Evolutionary conservation across 2,888 invertebrate genomes (phyloP), one percentile per base, ranked within the genome.

Genomic region (Andricus curvator): DNA sequence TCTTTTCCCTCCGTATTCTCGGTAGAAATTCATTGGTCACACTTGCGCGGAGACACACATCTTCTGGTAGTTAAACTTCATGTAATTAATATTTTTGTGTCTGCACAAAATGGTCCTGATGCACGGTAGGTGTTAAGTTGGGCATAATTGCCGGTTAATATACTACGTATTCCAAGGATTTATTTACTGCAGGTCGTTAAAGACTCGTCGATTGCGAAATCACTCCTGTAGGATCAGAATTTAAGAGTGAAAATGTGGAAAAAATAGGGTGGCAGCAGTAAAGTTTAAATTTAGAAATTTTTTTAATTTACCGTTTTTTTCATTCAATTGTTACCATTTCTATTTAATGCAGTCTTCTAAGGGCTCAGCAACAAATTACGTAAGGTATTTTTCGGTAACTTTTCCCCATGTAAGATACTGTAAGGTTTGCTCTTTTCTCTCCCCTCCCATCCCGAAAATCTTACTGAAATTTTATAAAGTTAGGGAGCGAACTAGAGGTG

Each of bases 21-120:
- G 74, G 56, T 74, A 33, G 33, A 74, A 74, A 74, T 74, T 51
- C 74, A 74, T 74, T 74, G 56, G 74, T 60, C 56, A 74, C 67
- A 67, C 67, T 67, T 67, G 67, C 41, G 67, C 67, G 67, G 67
- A 67, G 67, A 67, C 67, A 67, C 74, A 74, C 74, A 74, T 74
- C 74, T 56, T 60, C 29, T 56, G 74, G 74, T 33, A 74, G 33
- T 74, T 74, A 74, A 74, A 74, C 33, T 74, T 74, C 74, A 74
- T 74, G 74, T 74, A 74, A 56, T 74, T 74, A 74, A 74, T 74
- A 74, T 74, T 74, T 74, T 74, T 74, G 33, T 56, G 56, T 37
- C 74, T 60, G 37, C 33, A 33, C 22, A 51, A 37, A 70, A 74
- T 74, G 68, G 3, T 68, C 48, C 68, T 44, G 37, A 37, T 37